These are phyloP conservation scores for Pseudotriccus pelzelni DNA, from an alignment of 2,797 vertebrate genomes.

Conservation along the genomic window DNA sequence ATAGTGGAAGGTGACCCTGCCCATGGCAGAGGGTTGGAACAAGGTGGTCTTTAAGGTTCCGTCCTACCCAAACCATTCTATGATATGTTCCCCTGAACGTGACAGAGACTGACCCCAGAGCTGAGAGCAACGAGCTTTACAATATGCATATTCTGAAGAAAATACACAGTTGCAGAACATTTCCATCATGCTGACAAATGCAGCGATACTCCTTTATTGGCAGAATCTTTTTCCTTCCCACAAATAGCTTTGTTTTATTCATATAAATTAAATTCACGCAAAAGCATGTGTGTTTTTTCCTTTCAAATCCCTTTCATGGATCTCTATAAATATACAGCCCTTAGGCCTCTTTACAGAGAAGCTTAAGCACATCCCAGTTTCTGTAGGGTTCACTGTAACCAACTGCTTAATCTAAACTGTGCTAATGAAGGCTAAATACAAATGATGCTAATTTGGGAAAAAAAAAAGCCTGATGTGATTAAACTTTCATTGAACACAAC, in stretches of 20 bases:
- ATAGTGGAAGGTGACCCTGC: fast-evolving
- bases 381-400: conserved; percentile 7
- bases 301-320: background rate
- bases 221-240: background rate
- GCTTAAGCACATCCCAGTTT: background rate
- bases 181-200: background rate
- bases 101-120: background rate
- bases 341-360: background rate
- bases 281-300: background rate
- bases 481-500: conserved; percentile 5
- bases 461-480: conserved; percentile 9
- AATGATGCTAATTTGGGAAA: conserved; percentile 41
- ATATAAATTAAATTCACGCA: background rate
- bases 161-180: background rate
- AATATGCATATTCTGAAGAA: background rate
- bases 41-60: background rate
- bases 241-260: background rate
- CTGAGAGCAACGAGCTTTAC: background rate
- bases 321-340: background rate
- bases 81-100: fast-evolving
- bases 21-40: background rate
- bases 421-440: conserved; percentile 50
- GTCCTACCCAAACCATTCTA: background rate
- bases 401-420: background rate
- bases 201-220: background rate